Evolutionary conservation across 2,797 vertebrate species (phyloP), one percentile per base, ranked within the genome.

Genomic region (Dicrostonyx torquatus): DNA sequence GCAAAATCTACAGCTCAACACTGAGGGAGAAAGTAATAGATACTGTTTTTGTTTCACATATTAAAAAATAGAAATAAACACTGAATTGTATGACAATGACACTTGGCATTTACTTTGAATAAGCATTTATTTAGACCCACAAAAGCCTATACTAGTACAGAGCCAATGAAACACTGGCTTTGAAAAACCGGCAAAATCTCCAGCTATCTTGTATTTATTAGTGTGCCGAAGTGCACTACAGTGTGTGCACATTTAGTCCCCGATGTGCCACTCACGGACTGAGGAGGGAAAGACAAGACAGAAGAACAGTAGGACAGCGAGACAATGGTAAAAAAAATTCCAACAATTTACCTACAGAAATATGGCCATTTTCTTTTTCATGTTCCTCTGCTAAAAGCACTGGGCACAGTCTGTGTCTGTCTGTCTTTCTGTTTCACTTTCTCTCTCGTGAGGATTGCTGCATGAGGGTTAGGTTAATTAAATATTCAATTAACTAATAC

Each of bases 61-160:
- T 53, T 40, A 58, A 31, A 72, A 58, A 40, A 60, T 11, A 7
- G 9, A 66, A 29, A 68, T 14, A 88, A 88, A 62, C 29, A 72
- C 4, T 58, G 53, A 90, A 80, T n/a, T 88, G 31, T 68, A 64
- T 55, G 34, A 94, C 75, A 91, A 84, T 11, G 53, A 43, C 84
- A 80, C 53, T 82, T 95, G 55, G 55, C 37, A 78, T 91, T 93
- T 89, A 53, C 40, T 95, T 72, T 94, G 83, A 93, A 85, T 50
- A 72, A 92, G 50, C 29, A 79, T 89, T 89, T 91, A 24, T 94
- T 90, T 88, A 88, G 89, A 76, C 60, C 2, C 4, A 15, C 2
- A 11, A 62, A 73, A 75, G 45, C 14, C n/a, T n/a, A 2, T 45
- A 82, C 18, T 43, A 75, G 76, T 9, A 0, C 6, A 95, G 14